Conservation (phyloP, 2,797 vertebrate genomes). For the Buphagus erythrorhynchus region DNA sequence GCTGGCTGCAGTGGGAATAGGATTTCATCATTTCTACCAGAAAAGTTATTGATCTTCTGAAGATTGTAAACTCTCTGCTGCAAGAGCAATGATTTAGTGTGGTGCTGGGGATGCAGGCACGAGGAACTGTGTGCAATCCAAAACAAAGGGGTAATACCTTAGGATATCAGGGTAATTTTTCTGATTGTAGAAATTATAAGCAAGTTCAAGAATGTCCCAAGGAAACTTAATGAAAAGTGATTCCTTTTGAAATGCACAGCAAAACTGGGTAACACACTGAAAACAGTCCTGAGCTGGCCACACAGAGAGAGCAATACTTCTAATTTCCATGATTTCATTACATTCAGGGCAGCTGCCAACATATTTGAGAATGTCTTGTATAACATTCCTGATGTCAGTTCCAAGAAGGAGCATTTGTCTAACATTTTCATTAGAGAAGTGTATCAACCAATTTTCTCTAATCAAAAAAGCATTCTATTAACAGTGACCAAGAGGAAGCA, state of each 20-base stretch:
- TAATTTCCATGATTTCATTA: constrained; percentile 72
- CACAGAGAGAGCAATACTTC: constrained; percentile 50
- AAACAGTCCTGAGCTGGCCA: constrained; percentile 43
- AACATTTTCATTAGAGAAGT: constrained; percentile 29
- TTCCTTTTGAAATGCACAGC: constrained; percentile 3
- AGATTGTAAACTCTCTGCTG: not conserved
- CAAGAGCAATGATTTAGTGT: not conserved
- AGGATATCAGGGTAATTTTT: not conserved
- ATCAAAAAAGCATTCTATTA: constrained; percentile 27
- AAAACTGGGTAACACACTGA: not conserved
- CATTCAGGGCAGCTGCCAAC: constrained; percentile 60
- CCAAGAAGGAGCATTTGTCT: constrained; percentile 57
- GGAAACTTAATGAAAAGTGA: not conserved
- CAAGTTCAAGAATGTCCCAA: not conserved
- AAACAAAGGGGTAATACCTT: not conserved
- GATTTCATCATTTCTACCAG: not conserved
- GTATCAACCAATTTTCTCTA: constrained; percentile 34
- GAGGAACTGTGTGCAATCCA: not conserved
- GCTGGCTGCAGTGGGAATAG: not conserved
- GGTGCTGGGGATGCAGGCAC: not conserved
- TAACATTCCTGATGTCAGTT: constrained; percentile 59
- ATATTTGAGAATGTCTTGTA: constrained; percentile 62
- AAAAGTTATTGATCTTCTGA: not conserved
- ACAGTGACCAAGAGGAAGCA: not conserved
- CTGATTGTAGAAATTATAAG: not conserved